These are phyloP conservation scores for Rhipidura dahli DNA, from an alignment of 2,113 vertebrate genomes.

Conservation along the genomic window DNA sequence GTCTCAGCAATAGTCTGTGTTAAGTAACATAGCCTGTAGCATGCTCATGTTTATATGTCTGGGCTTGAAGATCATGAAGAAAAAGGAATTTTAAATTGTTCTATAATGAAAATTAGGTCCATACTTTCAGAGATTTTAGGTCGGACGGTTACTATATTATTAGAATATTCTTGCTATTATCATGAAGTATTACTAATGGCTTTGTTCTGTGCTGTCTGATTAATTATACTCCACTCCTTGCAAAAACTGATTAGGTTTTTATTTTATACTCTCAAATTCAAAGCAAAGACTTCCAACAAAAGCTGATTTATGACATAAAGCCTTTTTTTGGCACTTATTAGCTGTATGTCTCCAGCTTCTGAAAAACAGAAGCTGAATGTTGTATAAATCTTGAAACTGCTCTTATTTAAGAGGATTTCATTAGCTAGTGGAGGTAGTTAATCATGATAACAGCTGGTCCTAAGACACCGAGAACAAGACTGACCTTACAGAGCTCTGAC, in stretches of 20 bases:
- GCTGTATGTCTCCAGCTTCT: background rate
- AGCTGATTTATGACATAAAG: background rate
- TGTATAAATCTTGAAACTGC: background rate
- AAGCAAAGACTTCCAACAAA: background rate
- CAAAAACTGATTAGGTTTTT: background rate
- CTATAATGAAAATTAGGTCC: background rate
- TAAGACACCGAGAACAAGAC: background rate
- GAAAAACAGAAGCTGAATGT: background rate
- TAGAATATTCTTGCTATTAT: background rate
- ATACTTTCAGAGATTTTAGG: background rate
- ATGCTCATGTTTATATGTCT: background rate
- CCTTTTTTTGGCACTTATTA: background rate
- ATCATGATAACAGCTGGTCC: background rate
- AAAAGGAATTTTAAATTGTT: background rate
- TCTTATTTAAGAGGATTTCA: constrained; percentile 12
- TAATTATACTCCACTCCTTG: background rate
- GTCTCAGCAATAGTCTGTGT: background rate
- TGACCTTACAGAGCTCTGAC: background rate
- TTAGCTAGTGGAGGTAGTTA: background rate
- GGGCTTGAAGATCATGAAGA: background rate
- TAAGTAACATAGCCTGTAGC: background rate
- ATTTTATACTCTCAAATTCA: background rate
- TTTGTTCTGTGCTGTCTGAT: background rate
- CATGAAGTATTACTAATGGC: background rate
- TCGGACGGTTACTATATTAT: background rate